These are phyloP conservation scores for Hydractinia echinata DNA, from an alignment of 30 jellyfish, hydroid and myxozoan species.

Conservation along the genomic window DNA sequence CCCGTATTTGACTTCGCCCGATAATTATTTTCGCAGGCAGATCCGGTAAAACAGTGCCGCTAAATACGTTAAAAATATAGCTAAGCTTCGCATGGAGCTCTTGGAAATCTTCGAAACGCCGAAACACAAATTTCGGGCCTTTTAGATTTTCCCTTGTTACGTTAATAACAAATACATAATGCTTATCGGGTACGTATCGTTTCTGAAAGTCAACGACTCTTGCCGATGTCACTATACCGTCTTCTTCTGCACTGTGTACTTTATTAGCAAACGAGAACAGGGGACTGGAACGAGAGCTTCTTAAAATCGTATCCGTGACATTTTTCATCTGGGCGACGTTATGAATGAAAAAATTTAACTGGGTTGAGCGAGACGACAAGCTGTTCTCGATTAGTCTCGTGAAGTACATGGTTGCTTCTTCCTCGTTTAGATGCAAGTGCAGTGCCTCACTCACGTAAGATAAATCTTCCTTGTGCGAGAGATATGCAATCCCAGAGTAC, in stretches of 20 bases:
- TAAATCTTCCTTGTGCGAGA: constrained; percentile 64
- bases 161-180: constrained; percentile 78
- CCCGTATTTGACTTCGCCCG: constrained; percentile 93
- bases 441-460: constrained; percentile 68
- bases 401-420: constrained; percentile 78
- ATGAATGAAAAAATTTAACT: constrained; percentile 90
- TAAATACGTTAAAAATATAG: constrained; percentile 40
- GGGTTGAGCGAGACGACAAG: constrained; percentile 86
- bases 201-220: constrained; percentile 93
- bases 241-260: constrained; percentile 66
- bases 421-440: constrained; percentile 68
- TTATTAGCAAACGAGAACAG: constrained; percentile 79
- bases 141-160: constrained; percentile 41
- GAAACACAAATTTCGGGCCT: constrained; percentile 66
- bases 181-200: constrained; percentile 90
- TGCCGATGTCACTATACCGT: constrained; percentile 75
- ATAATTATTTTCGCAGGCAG: constrained; percentile 70
- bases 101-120: constrained; percentile 89
- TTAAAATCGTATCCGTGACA: constrained; percentile 31
- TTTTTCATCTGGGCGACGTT: constrained; percentile 92
- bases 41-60: constrained; percentile 52
- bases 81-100: constrained; percentile 71
- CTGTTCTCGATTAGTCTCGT: constrained; percentile 87
- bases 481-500: constrained; percentile 85
- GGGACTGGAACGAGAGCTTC: constrained; percentile 55